Evolutionary conservation across 2,113 vertebrate species (phyloP).

Genomic region (Sakesphorus luctuosus): DNA sequence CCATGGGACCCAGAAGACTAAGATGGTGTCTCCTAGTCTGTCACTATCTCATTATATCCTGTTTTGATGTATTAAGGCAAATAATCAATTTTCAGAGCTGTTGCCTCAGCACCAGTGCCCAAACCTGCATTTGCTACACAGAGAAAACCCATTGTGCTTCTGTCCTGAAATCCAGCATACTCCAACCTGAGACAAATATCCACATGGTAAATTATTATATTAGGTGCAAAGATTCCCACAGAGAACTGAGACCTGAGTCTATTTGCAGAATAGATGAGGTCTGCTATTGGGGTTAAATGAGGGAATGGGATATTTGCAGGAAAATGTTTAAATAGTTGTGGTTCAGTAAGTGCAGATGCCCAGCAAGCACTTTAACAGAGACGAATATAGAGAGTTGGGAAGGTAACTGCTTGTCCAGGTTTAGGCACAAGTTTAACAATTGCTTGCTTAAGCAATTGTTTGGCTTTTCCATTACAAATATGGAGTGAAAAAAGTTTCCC

Average conservation of each 20-base stretch:
- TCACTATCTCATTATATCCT: neutral
- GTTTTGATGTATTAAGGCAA: neutral
- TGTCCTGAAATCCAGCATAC: neutral
- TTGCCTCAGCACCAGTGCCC: neutral
- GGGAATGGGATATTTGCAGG: neutral
- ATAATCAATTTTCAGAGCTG: neutral
- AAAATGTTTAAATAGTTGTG: constrained; percentile 55
- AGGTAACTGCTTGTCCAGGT: constrained; percentile 63
- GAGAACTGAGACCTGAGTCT: neutral
- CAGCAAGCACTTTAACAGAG: constrained; percentile 56
- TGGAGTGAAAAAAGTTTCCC: constrained; percentile 36
- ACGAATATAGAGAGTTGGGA: constrained; percentile 41
- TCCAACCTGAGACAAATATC: neutral
- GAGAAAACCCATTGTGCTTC: neutral
- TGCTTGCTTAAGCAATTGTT: constrained; percentile 32
- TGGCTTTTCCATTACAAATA: constrained; percentile 47
- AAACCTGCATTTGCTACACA: neutral
- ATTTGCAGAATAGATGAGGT: constrained; percentile 22
- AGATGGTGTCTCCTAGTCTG: neutral
- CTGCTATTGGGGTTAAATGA: neutral
- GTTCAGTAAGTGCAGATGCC: constrained; percentile 50
- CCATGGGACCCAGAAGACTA: neutral
- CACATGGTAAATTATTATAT: neutral
- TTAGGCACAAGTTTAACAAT: neutral
- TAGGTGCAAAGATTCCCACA: neutral